These are phyloP conservation scores for Osedax frankpressi DNA, from an alignment of 2,888 invertebrate species.

Conservation along the genomic window DNA sequence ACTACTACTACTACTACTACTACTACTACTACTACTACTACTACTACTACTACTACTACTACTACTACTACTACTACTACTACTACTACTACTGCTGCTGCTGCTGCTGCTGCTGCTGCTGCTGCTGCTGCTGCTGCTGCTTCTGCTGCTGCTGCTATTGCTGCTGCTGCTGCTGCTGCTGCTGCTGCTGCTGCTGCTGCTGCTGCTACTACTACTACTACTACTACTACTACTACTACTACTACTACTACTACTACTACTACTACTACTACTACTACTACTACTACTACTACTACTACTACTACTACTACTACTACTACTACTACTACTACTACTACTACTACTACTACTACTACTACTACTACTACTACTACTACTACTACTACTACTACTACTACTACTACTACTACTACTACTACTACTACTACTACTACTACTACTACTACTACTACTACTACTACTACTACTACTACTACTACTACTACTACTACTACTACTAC, in stretches of 20 bases:
- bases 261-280: conserved; percentile 9
- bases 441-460: neutral
- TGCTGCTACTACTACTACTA: neutral
- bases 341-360: neutral
- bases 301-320: conserved; percentile 4
- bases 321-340: conserved; percentile 9
- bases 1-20: conserved; percentile 12
- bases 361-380: conserved; percentile 8
- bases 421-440: conserved; percentile 9
- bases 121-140: too few relatives aligned
- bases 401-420: conserved; percentile 3
- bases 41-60: conserved; percentile 12
- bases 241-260: neutral
- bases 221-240: conserved; percentile 8
- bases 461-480: conserved; percentile 7
- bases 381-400: conserved; percentile 5
- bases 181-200: too few relatives aligned
- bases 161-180: too few relatives aligned
- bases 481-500: conserved; percentile 5
- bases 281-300: conserved; percentile 4
- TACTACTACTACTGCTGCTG: conserved; percentile 1
- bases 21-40: conserved; percentile 12
- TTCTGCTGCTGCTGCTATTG: too few relatives aligned
- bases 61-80: conserved; percentile 12
- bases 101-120: too few relatives aligned